Conservation (phyloP, 2,113 vertebrate species). For the Phrynosoma blainvillii region DNA sequence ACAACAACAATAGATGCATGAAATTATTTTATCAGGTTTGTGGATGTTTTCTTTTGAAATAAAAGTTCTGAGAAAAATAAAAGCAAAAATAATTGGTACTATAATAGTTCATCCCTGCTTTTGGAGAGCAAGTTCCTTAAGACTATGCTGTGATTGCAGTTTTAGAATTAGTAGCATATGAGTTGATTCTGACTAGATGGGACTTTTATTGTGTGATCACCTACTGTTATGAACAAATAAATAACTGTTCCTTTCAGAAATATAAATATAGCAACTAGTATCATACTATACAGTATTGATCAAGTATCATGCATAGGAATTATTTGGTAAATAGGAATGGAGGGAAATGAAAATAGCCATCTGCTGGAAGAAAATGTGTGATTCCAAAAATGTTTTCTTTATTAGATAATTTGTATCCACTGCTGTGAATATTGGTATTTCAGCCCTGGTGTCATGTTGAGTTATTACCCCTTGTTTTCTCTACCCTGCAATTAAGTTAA, state of each 20-base stretch:
- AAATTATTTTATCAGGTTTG: too few species aligned
- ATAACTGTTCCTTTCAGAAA: not conserved
- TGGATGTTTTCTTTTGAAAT: too few species aligned
- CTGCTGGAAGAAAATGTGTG: not conserved
- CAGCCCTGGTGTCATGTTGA: not conserved
- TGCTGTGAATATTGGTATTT: not conserved
- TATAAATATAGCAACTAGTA: fast-evolving
- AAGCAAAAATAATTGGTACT: too few species aligned
- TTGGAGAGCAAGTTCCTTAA: not conserved
- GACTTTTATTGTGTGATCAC: not conserved
- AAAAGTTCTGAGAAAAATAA: too few species aligned
- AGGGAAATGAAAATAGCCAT: not conserved
- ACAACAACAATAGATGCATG: too few species aligned
- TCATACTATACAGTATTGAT: too few species aligned
- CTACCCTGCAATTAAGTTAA: not conserved
- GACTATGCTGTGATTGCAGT: not conserved
- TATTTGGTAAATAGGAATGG: not conserved
- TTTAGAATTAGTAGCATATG: not conserved
- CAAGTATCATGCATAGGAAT: not conserved
- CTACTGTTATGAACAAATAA: not conserved
- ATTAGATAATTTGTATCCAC: not conserved
- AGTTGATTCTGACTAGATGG: not conserved
- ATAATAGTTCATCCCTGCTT: not conserved
- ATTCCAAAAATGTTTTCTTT: not conserved
- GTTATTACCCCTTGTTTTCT: conserved; percentile 2